Base-by-base conservation (phyloP, 2,797 vertebrate genomes). In the Gastrophryne carolinensis region DNA sequence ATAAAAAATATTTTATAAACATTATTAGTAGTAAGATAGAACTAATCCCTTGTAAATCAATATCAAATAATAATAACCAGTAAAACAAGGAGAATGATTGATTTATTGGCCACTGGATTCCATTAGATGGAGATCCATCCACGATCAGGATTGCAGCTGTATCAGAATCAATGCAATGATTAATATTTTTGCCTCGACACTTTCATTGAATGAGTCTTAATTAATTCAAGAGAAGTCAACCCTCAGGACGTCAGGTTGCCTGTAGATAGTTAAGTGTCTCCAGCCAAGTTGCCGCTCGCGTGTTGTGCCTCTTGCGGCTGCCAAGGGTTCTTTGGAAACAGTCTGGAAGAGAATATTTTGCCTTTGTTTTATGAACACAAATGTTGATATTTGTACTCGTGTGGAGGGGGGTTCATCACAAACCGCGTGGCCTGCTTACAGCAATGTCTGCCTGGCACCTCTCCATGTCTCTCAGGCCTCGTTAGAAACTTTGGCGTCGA, bases 301-400 rank as follows among this genome's bases (percentile, higher is more conserved):
- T 78, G 73, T 73, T 47, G 49, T 82, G 62, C 65, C 30, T 39
- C 15, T 52, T 64, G 21, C 21, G 23, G n/a, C 67, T 72, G 75
- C 68, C 75, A 78, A 78, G 39, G 27, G 47, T 32, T 77, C 67
- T 49, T 30, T 64, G 74, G 49, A 64, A 70, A 71, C 75, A 72
- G 30, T 72, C 61, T 50, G 67, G 47, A 78, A 37, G 19, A 58
- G 37, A 72, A 64, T 6, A 72, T 65, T 65, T 65, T 39, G 29
- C 64, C 50, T 78, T 57, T 78, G 39, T 78, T 72, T 72, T 72
- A 35, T 72, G 68, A 70, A 78, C 37, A 72, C 68, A 78, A 70
- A 78, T 71, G 61, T 64, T 77, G 67, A 77, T 77, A 77, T 77
- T 77, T 77, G 64, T 71, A 77, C 58, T 58, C 9, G 6, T 24